A percentile compares a stretch with the other conserved stretches of the same genome.
Evolutionary conservation across 2,888 invertebrate genomes (phyloP).

Genomic region (Sipha maydis): DNA sequence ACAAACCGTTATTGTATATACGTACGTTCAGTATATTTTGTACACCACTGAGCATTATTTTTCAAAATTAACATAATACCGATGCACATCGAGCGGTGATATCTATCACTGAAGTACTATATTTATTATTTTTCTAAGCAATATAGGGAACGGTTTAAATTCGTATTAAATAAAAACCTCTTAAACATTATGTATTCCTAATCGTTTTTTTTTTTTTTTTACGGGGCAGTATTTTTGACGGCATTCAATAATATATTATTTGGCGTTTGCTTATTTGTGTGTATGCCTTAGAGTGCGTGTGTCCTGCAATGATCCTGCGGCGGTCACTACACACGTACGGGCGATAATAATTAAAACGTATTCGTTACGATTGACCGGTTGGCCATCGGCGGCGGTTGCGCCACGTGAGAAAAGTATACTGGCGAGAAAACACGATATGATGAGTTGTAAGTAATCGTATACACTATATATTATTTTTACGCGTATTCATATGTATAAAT

Average conservation of each 20-base stretch:
- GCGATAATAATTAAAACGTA: conserved; percentile 40
- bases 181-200: background rate
- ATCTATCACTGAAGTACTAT: too few relatives aligned
- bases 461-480: background rate
- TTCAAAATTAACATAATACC: too few relatives aligned
- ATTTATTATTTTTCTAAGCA: too few relatives aligned
- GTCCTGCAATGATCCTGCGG: background rate
- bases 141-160: too few relatives aligned
- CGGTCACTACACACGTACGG: background rate
- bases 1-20: too few relatives aligned
- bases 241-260: conserved; percentile 24
- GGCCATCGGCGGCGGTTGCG: conserved; percentile 11
- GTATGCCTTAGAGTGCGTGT: background rate
- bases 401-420: conserved; percentile 16
- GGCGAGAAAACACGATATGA: conserved; percentile 17
- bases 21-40: too few relatives aligned
- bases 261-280: background rate
- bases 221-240: background rate
- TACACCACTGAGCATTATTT: too few relatives aligned
- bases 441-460: background rate
- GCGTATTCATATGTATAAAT: background rate
- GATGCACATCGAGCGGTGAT: too few relatives aligned
- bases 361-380: conserved; percentile 8
- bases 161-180: background rate
- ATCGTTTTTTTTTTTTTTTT: conserved; percentile 6